Conservation (phyloP, 1,140 invertebrate species). For the Cotesia glomerata region DNA sequence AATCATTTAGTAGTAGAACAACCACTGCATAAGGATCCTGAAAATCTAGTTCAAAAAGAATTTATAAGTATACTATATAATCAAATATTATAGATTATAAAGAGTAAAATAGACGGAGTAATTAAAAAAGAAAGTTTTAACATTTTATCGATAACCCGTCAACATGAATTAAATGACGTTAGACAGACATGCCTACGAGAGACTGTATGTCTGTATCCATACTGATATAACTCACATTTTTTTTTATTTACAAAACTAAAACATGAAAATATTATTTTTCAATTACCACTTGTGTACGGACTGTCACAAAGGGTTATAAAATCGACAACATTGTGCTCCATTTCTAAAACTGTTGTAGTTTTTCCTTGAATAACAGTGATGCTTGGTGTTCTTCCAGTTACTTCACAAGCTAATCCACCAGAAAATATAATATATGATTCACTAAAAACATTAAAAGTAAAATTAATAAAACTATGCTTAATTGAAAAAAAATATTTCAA, state of each 20-base stretch:
- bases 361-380: conserved; percentile 95
- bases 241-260: conserved; percentile 11
- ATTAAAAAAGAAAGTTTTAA: too few species aligned
- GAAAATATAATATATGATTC: conserved; percentile 94
- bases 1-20: conserved; percentile 95
- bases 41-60: conserved; percentile 73
- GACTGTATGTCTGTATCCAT: conserved; percentile 18
- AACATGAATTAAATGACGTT: too few species aligned
- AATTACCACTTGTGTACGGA: conserved; percentile 87
- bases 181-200: background rate
- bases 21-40: conserved; percentile 98
- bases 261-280: conserved; percentile 21
- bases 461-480: background rate
- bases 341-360: conserved; percentile 95
- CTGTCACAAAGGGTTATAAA: conserved; percentile 95
- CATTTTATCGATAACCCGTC: too few species aligned
- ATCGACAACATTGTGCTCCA: conserved; percentile 98
- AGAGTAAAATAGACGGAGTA: too few species aligned
- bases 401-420: conserved; percentile 90
- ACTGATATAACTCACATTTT: conserved; percentile 11
- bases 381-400: conserved; percentile 88
- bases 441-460: conserved; percentile 57
- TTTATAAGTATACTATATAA: conserved; percentile 20
- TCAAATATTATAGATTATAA: background rate
- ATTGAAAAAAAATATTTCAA: conserved; percentile 4